Conservation (phyloP, 2,888 invertebrate genomes). For the Watsonalla binaria region DNA sequence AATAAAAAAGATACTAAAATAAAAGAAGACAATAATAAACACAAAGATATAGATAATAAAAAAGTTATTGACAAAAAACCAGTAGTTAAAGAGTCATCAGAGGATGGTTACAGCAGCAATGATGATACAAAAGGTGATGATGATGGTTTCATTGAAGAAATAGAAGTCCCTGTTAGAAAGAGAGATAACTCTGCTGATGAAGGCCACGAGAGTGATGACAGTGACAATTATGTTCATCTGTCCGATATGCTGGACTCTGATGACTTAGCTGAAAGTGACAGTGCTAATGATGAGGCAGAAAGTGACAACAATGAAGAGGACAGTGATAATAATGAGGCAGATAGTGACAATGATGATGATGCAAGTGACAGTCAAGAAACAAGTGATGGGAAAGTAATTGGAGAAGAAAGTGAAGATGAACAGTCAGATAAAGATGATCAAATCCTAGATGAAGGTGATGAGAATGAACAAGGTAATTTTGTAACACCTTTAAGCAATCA, state of each 20-base stretch:
- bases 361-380: conserved; percentile 10
- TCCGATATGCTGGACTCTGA: conserved; percentile 64
- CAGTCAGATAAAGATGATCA: too few relatives aligned
- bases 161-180: conserved; percentile 54
- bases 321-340: conserved; percentile 18
- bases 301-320: conserved; percentile 15
- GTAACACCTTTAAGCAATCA: too few relatives aligned
- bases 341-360: conserved; percentile 14
- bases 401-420: conserved; percentile 7
- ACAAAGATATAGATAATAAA: conserved; percentile 17
- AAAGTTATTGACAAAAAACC: not conserved
- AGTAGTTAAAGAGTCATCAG: conserved; percentile 48
- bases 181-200: conserved; percentile 47
- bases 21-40: too few relatives aligned
- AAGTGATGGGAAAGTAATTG: conserved; percentile 1
- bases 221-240: conserved; percentile 55
- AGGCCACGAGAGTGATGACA: conserved; percentile 57
- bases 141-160: conserved; percentile 56
- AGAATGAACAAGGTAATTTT: conserved; percentile 38
- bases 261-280: conserved; percentile 48
- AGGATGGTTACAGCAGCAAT: conserved; percentile 56
- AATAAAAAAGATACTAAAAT: conserved; percentile 19
- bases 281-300: conserved; percentile 17
- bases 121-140: conserved; percentile 17
- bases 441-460: conserved; percentile 23